Conservation (phyloP, 2,888 invertebrate species). For the Aleiodes leptofemur region DNA sequence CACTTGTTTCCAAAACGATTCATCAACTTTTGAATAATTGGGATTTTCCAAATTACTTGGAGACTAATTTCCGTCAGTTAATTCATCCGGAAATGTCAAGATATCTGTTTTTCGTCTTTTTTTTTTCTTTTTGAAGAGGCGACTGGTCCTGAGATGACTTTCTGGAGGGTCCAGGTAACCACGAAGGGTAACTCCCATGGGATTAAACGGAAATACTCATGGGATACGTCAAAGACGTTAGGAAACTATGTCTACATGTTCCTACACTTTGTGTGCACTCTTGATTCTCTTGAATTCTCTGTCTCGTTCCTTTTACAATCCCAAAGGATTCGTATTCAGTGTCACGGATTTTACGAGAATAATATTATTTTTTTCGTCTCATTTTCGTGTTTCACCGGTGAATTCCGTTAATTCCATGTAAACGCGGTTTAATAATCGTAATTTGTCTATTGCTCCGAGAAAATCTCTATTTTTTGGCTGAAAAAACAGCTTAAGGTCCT, state of each 20-base stretch:
- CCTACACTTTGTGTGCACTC: constrained; percentile 69
- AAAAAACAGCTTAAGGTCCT: too few relatives aligned
- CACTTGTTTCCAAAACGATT: too few relatives aligned
- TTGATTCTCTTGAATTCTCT: constrained; percentile 46
- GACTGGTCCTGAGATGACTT: constrained; percentile 9
- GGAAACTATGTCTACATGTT: constrained; percentile 60
- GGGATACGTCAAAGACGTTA: constrained; percentile 54
- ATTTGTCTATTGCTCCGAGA: too few relatives aligned
- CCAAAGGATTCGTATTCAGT: constrained; percentile 70
- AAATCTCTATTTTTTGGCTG: too few relatives aligned
- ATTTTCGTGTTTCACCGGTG: neutral
- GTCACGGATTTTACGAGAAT: constrained; percentile 69
- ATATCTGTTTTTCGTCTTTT: too few relatives aligned
- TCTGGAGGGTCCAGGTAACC: constrained; percentile 45
- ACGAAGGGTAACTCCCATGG: constrained; percentile 58
- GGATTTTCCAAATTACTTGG: too few relatives aligned
- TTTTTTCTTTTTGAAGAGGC: too few relatives aligned
- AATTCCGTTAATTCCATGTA: neutral
- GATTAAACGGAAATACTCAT: constrained; percentile 53
- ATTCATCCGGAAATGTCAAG: too few relatives aligned
- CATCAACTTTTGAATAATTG: too few relatives aligned
- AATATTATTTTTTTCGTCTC: constrained; percentile 37
- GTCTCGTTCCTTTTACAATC: constrained; percentile 51
- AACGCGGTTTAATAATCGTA: too few relatives aligned
- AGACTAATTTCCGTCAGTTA: too few relatives aligned